Evolutionary conservation across 2,797 vertebrate genomes (phyloP).

Genomic region (Neosilurus hyrtlii): DNA sequence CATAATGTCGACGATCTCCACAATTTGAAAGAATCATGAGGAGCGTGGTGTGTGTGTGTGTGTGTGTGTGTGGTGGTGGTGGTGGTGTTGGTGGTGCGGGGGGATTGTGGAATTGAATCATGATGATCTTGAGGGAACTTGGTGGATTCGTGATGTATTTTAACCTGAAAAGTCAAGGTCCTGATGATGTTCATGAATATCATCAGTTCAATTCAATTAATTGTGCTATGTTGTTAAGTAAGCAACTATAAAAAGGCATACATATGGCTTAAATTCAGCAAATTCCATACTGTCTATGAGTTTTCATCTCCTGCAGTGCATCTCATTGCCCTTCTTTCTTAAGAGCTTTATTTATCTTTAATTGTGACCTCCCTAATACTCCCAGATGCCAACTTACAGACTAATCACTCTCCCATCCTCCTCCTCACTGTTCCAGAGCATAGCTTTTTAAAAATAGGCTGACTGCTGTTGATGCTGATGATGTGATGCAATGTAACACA

Average conservation of each 20-base stretch:
- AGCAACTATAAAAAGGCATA: background rate
- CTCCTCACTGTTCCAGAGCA: slow-evolving; percentile 24
- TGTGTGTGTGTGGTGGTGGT: too few species aligned
- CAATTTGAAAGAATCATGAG: too few species aligned
- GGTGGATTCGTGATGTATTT: background rate
- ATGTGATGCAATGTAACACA: slow-evolving; percentile 10
- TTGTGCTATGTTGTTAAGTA: background rate
- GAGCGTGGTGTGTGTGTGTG: too few species aligned
- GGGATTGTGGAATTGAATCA: too few species aligned
- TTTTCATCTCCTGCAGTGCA: background rate
- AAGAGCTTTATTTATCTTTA: slow-evolving; percentile 63
- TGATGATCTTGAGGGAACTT: too few species aligned
- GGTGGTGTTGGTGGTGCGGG: too few species aligned
- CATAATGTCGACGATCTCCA: too few species aligned
- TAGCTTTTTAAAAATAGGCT: slow-evolving; percentile 27
- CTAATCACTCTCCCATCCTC: slow-evolving; percentile 32
- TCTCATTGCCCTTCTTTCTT: background rate
- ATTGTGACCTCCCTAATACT: slow-evolving; percentile 57
- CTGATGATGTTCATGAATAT: background rate
- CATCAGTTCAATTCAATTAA: background rate
- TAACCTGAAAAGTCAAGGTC: background rate
- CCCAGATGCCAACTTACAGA: slow-evolving; percentile 16
- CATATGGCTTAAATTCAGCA: background rate
- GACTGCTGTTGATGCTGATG: slow-evolving; percentile 25
- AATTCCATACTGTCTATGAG: background rate